Percentiles rank a stretch among this genome's conserved stretches.
Evolutionary conservation across 2,113 vertebrate genomes (phyloP).

Genomic region (human): GRCh38 chr1:118964501-118965000

Average conservation of each 20-base stretch:
- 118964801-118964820: not conserved
- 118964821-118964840: constrained; percentile 41
- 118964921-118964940: constrained; percentile 80
- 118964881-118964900: constrained; percentile 78
- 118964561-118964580: not conserved
- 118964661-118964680: constrained; percentile 9
- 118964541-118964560: not conserved
- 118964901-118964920: constrained; percentile 73
- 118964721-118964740: not conserved
- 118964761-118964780: not conserved
- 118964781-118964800: not conserved
- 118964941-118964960: constrained; percentile 79
- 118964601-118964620: not conserved
- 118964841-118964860: constrained; percentile 53
- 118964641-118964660: not conserved
- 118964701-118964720: not conserved
- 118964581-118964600: not conserved
- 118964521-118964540: not conserved
- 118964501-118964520: not conserved
- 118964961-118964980: constrained; percentile 76
- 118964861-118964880: constrained; percentile 79
- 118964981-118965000: constrained; percentile 77
- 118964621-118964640: not conserved
- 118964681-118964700: not conserved
- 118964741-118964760: not conserved